phyloP scores from a whole-genome alignment of 2,888 invertebrate species.

The Drosophila dives region DNA sequence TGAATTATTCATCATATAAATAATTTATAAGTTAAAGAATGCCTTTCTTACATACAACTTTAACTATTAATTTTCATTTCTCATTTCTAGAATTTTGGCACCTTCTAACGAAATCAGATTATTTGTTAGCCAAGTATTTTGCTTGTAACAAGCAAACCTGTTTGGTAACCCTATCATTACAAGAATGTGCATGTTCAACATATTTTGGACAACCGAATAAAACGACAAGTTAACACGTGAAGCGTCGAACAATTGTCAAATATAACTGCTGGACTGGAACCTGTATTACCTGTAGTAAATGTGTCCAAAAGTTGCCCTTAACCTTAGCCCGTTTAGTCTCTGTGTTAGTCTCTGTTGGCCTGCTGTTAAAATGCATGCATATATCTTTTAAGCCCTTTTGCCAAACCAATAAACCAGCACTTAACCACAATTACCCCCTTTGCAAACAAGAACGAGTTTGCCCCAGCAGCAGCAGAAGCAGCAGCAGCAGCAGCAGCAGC shows the following conservation, averaged over 20 bases:
- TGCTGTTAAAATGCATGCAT: slow-evolving; percentile 55
- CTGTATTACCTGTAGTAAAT: neutral
- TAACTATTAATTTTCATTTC: neutral
- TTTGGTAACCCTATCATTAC: slow-evolving; percentile 53
- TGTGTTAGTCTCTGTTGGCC: slow-evolving; percentile 29
- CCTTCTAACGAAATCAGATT: slow-evolving; percentile 16
- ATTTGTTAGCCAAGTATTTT: slow-evolving; percentile 9
- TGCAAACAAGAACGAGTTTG: slow-evolving; percentile 67
- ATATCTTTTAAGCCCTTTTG: slow-evolving; percentile 75
- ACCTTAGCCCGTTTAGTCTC: slow-evolving; percentile 57
- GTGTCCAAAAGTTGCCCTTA: slow-evolving; percentile 50
- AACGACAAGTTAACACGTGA: slow-evolving; percentile 20
- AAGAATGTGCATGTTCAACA: slow-evolving; percentile 56
- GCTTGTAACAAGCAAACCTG: neutral
- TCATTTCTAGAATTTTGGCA: neutral
- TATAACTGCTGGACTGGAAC: slow-evolving; percentile 19
- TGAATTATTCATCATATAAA: neutral
- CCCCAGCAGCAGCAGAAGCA: slow-evolving; percentile 25
- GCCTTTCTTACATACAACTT: too few species aligned
- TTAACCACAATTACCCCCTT: slow-evolving; percentile 81
- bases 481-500: slow-evolving; percentile 45
- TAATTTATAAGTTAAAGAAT: neutral
- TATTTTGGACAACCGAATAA: slow-evolving; percentile 19
- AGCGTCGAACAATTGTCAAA: slow-evolving; percentile 44
- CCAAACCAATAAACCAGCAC: slow-evolving; percentile 81